Conservation (phyloP, 2,888 invertebrate species). For the Euclidia mi region DNA sequence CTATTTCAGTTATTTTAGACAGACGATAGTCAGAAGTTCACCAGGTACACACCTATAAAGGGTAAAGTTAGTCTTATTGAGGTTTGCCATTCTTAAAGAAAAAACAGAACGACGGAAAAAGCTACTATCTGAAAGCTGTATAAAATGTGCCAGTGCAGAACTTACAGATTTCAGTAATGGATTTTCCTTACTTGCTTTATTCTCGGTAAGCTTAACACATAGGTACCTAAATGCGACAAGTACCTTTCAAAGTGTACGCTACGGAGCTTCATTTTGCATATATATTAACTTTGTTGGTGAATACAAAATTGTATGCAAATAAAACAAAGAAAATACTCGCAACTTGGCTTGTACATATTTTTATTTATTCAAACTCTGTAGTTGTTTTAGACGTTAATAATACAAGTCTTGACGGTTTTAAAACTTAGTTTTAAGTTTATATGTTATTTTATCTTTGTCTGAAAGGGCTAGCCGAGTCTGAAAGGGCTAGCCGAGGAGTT, state of each 20-base stretch:
- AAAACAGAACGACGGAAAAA: too few species aligned
- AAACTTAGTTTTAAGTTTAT: constrained; percentile 13
- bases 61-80: too few species aligned
- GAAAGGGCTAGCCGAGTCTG: too few species aligned
- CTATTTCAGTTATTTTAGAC: too few species aligned
- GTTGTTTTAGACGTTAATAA: not conserved
- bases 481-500: too few species aligned
- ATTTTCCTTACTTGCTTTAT: too few species aligned
- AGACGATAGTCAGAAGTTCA: too few species aligned
- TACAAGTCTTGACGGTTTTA: constrained; percentile 3
- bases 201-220: not conserved
- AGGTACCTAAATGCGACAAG: constrained; percentile 13
- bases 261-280: constrained; percentile 31
- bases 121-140: too few species aligned
- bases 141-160: too few species aligned
- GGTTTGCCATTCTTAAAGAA: too few species aligned
- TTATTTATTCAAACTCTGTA: not conserved
- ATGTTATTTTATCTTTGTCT: not conserved
- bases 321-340: constrained; percentile 16
- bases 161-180: too few species aligned
- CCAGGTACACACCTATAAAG: too few species aligned
- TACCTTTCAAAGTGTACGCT: constrained; percentile 28
- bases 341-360: constrained; percentile 1
- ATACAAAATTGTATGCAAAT: constrained; percentile 30
- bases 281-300: constrained; percentile 23